Percentiles rank a stretch among this genome's conserved stretches.
These are phyloP conservation scores for Tragulus kanchil DNA, from an alignment of 2,113 vertebrate species.

Conservation along the genomic window DNA sequence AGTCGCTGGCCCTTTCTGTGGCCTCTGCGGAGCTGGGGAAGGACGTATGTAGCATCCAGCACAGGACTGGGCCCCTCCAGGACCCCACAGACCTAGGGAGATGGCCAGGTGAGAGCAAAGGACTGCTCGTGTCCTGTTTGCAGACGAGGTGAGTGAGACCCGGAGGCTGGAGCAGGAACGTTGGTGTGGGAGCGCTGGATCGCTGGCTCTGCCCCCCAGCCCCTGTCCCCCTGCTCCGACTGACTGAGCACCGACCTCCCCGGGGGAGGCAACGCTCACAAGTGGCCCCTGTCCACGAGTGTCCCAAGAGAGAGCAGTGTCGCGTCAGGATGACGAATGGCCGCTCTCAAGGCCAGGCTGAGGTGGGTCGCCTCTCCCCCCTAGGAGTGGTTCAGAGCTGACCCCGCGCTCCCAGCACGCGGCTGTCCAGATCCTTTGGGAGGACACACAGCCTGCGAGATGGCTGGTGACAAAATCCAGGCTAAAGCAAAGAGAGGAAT, in stretches of 20 bases:
- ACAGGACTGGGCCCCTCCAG: no score
- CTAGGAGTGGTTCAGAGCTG: neutral
- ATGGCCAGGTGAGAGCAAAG: neutral
- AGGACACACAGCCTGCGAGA: neutral
- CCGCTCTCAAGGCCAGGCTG: neutral
- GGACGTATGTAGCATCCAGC: fast-evolving
- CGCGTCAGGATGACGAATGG: neutral
- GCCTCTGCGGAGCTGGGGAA: neutral
- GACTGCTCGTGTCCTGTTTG: neutral
- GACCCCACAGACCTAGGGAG: fast-evolving
- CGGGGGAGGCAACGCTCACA: neutral
- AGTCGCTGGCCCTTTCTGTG: fast-evolving
- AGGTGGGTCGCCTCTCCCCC: neutral
- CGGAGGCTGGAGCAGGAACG: neutral
- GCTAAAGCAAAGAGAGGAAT: neutral
- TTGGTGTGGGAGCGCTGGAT: neutral
- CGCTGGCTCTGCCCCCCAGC: neutral
- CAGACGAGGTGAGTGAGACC: neutral
- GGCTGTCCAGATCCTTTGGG: neutral
- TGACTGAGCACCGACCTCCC: neutral
- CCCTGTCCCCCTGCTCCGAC: no score
- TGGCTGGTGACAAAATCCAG: slow-evolving; percentile 3
- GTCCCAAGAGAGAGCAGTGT: neutral
- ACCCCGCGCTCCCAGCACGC: neutral
- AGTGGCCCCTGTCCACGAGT: neutral